phyloP scores from a whole-genome alignment of 2,797 vertebrate species.

The Molossus molossus region DNA sequence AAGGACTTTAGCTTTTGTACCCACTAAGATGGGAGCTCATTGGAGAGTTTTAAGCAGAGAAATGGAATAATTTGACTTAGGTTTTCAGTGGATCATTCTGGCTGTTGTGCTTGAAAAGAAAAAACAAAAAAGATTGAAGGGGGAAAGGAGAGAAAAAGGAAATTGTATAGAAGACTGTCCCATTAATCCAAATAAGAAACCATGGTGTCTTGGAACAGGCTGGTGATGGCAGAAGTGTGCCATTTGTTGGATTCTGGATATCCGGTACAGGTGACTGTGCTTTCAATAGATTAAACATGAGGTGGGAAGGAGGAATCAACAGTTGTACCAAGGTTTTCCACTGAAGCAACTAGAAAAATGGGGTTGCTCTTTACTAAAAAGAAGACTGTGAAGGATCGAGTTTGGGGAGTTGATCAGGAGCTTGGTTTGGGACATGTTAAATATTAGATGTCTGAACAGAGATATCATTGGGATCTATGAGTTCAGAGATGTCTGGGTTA shows the following conservation, averaged over 20 bases:
- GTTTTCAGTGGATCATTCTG: background rate
- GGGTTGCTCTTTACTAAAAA: background rate
- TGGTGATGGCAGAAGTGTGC: background rate
- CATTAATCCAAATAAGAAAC: background rate
- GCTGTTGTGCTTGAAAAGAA: background rate
- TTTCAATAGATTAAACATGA: background rate
- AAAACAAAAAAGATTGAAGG: background rate
- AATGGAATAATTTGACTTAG: background rate
- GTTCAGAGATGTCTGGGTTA: background rate
- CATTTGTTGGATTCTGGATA: background rate
- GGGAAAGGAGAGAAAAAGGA: background rate
- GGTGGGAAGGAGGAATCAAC: background rate
- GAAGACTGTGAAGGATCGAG: background rate
- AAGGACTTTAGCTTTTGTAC: slow-evolving; percentile 8
- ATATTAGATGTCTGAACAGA: slow-evolving; percentile 24
- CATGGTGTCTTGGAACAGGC: background rate
- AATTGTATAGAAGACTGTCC: background rate
- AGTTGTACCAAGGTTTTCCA: background rate
- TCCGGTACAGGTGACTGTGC: background rate
- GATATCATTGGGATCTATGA: background rate
- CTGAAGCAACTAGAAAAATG: background rate
- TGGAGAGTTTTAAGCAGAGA: slow-evolving; percentile 38
- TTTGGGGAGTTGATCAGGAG: background rate
- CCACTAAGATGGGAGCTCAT: background rate
- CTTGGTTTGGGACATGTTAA: background rate